A percentile compares a stretch with the other conserved stretches of the same genome.
Conservation (phyloP, 2,113 vertebrate species). For the Vimba vimba region DNA sequence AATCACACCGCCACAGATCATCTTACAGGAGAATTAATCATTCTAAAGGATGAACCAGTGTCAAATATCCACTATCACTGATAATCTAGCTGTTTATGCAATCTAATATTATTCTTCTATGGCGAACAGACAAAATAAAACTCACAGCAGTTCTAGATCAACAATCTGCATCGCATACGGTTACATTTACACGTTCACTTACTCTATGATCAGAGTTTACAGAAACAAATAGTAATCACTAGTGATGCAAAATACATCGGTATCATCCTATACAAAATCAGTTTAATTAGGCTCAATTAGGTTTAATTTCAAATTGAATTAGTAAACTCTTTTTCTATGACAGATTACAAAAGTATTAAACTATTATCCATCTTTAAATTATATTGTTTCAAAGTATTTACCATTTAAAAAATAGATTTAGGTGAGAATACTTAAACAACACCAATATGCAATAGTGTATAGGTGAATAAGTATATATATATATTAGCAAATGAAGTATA, state of each 20-base stretch:
- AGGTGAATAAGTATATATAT: too few relatives aligned
- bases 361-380: not conserved
- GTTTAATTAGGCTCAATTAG: not conserved
- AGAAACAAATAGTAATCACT: not conserved
- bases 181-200: not conserved
- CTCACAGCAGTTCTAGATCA: not conserved
- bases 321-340: not conserved
- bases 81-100: not conserved
- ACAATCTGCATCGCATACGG: not conserved
- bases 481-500: not conserved
- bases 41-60: not conserved
- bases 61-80: too few relatives aligned
- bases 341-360: not conserved
- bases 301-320: not conserved
- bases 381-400: not conserved
- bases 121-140: not conserved
- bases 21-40: not conserved
- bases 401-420: not conserved
- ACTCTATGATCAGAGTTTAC: not conserved
- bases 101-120: not conserved
- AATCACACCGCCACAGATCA: not conserved
- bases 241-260: not conserved
- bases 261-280: not conserved
- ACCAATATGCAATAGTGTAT: too few relatives aligned
- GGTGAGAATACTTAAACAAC: not conserved